Evolutionary conservation across 2,888 invertebrate species (phyloP).

Genomic region (Ypsolopha sequella): DNA sequence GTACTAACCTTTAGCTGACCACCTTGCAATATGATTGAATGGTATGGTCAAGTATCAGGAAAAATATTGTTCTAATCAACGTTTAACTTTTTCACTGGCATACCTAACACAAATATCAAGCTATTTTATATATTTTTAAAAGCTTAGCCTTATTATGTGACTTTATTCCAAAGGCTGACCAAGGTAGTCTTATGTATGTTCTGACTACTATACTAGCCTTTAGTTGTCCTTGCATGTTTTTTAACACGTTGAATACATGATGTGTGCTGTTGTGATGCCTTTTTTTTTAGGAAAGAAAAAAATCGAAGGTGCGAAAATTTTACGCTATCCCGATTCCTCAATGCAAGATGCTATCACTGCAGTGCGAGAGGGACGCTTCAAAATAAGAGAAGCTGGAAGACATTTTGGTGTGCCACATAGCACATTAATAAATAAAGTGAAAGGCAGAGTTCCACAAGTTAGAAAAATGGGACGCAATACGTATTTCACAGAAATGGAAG

Average conservation of each 20-base stretch:
- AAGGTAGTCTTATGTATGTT: no score
- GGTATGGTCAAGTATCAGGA: background rate
- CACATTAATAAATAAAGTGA: slow-evolving; percentile 2
- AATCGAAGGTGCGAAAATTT: no score
- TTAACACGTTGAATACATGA: no score
- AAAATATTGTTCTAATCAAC: no score
- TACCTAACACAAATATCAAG: no score
- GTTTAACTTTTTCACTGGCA: no score
- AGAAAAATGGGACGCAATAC: background rate
- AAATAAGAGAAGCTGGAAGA: slow-evolving; percentile 3
- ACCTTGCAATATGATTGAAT: background rate
- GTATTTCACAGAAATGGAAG: background rate
- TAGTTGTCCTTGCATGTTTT: no score
- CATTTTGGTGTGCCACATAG: slow-evolving; percentile 3
- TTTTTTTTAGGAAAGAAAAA: no score
- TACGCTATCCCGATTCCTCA: background rate
- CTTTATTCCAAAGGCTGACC: no score
- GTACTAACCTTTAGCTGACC: background rate
- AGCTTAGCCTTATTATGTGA: no score
- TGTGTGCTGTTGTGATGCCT: no score
- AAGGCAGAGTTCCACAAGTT: background rate
- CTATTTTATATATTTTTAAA: background rate
- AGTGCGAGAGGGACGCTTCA: slow-evolving; percentile 5
- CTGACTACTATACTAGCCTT: no score
- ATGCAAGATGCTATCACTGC: slow-evolving; percentile 4